Conservation (phyloP, 1,140 invertebrate genomes). For the Psix sp. region DNA sequence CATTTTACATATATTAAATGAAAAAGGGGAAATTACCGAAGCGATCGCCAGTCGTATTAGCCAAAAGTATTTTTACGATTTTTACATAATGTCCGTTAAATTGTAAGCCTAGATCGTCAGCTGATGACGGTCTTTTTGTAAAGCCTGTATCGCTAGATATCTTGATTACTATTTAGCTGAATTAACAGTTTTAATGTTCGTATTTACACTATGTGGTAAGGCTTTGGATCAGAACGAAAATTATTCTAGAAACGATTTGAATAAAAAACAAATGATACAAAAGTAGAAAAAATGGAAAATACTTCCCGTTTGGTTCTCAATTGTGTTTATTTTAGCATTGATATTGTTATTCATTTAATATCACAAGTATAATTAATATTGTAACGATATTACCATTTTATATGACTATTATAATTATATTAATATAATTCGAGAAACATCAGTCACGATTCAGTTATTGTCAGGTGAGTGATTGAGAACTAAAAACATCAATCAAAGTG, state of each 20-base stretch:
- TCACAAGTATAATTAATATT: constrained; percentile 16
- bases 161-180: constrained; percentile 59
- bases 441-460: constrained; percentile 39
- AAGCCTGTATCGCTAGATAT: constrained; percentile 58
- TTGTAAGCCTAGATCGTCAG: constrained; percentile 51
- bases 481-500: constrained; percentile 55
- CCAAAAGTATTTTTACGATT: constrained; percentile 64
- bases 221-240: constrained; percentile 12
- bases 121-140: constrained; percentile 51
- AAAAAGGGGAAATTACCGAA: constrained; percentile 45
- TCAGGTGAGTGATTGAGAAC: constrained; percentile 50
- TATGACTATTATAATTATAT: constrained; percentile 44
- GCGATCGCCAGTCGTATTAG: constrained; percentile 60
- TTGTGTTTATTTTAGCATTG: constrained; percentile 50
- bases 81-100: constrained; percentile 60
- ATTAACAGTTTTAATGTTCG: constrained; percentile 61
- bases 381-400: constrained; percentile 27
- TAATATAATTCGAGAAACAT: constrained; percentile 43
- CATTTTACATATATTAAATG: constrained; percentile 50
- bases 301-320: constrained; percentile 55
- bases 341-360: constrained; percentile 42
- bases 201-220: constrained; percentile 46
- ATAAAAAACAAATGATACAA: constrained; percentile 10
- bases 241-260: constrained; percentile 15
- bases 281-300: constrained; percentile 19